Conservation (phyloP, 2,888 invertebrate species). For the Carpatolechia fugitivella region DNA sequence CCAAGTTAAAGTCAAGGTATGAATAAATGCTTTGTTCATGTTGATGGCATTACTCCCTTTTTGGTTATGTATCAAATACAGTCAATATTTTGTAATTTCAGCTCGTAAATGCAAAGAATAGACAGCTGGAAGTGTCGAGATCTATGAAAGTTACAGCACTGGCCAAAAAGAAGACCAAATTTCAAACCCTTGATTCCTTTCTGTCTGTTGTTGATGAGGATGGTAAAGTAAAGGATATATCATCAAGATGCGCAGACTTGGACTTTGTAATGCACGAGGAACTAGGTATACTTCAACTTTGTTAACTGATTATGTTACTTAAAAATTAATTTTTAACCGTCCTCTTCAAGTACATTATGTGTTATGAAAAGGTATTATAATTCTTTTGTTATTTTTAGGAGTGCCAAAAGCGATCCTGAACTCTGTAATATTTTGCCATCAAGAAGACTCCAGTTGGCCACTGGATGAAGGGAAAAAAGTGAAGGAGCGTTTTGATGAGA, state of each 20-base stretch:
- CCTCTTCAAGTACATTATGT: too few species aligned
- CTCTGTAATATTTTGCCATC: conserved; percentile 99
- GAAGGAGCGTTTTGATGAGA: conserved; percentile 98
- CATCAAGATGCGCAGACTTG: conserved; percentile 85
- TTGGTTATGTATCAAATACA: too few species aligned
- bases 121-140: conserved; percentile 80
- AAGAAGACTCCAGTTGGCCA: conserved; percentile 99
- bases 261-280: conserved; percentile 85
- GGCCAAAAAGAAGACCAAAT: conserved; percentile 74
- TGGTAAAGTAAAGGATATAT: conserved; percentile 77
- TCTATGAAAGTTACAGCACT: conserved; percentile 83
- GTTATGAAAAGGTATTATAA: too few species aligned
- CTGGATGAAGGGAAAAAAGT: conserved; percentile 95
- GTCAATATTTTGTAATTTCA: conserved; percentile 32
- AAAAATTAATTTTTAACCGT: too few species aligned
- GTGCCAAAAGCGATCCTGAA: conserved; percentile 97
- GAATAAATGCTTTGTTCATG: conserved; percentile 7
- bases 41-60: too few species aligned
- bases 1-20: conserved; percentile 72
- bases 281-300: too few species aligned
- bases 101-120: conserved; percentile 82
- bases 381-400: conserved; percentile 76
- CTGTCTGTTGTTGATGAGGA: conserved; percentile 74
- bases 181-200: conserved; percentile 84
- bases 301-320: neutral